Conservation (phyloP, 2,797 vertebrate genomes). For the Clarias laeviceps region DNA sequence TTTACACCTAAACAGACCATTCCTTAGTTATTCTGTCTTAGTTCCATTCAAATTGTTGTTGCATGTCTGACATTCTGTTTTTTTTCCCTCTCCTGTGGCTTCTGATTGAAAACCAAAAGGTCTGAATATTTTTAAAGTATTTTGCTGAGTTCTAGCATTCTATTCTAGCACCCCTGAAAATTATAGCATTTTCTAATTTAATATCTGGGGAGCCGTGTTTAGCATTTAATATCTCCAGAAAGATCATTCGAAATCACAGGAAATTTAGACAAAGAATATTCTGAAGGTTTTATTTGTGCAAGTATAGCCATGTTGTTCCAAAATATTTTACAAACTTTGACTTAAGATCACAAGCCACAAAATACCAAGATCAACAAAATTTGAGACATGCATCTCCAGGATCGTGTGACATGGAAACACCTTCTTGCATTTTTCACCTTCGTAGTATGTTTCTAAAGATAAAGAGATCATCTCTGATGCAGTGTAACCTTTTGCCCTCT, state of each 20-base stretch:
- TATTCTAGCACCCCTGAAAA: background rate
- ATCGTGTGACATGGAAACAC: background rate
- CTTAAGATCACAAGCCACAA: background rate
- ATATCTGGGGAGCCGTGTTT: background rate
- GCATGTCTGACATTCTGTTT: background rate
- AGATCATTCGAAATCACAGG: background rate
- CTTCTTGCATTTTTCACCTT: background rate
- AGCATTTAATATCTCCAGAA: background rate
- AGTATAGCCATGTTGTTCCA: background rate
- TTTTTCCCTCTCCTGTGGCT: background rate
- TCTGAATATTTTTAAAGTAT: background rate
- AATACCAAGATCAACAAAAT: background rate
- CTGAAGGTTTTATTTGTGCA: background rate
- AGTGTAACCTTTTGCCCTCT: slow-evolving; percentile 89
- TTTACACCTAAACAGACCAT: background rate
- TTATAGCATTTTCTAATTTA: background rate
- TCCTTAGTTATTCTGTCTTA: background rate
- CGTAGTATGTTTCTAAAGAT: background rate
- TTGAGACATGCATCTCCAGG: background rate
- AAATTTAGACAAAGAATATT: background rate
- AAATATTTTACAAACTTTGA: background rate
- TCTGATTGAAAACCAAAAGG: background rate
- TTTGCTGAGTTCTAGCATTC: background rate
- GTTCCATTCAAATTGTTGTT: background rate
- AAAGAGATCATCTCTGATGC: background rate